Evolutionary conservation across 23 tunicate species (phyloP).

Genomic region (Ciona savignyi): DNA sequence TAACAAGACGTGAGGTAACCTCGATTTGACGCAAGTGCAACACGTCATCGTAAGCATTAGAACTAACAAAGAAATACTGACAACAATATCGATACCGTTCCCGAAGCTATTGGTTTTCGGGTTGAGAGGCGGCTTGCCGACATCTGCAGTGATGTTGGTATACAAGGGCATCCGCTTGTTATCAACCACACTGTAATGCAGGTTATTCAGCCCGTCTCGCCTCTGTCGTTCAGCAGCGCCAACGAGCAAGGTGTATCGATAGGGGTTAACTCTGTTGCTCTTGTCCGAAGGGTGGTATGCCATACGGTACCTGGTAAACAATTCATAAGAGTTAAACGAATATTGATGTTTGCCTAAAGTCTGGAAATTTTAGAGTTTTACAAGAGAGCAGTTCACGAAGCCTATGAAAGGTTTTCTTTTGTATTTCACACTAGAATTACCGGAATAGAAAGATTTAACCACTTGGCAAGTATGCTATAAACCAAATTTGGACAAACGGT

Average conservation of each 20-base stretch:
- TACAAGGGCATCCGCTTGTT: conserved; percentile 26
- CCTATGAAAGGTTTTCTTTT: no score
- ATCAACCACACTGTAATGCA: conserved; percentile 30
- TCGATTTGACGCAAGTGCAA: conserved; percentile 62
- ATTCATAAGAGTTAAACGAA: no score
- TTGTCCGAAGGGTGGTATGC: conserved; percentile 72
- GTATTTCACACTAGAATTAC: no score
- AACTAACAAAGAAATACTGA: conserved; percentile 37
- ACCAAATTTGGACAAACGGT: no score
- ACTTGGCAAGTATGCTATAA: no score
- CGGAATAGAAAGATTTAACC: no score
- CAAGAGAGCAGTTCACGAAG: no score
- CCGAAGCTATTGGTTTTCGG: conserved; percentile 33
- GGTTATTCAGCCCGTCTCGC: conserved; percentile 43
- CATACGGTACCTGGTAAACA: conserved; percentile 59
- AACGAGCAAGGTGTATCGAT: conserved; percentile 65
- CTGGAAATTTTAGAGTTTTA: no score
- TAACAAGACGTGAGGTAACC: conserved; percentile 34
- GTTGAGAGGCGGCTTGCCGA: conserved; percentile 51
- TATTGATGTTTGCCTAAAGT: no score
- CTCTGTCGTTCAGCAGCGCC: conserved; percentile 64
- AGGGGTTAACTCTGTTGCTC: conserved; percentile 63
- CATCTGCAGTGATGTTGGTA: conserved; percentile 65
- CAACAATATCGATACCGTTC: conserved; percentile 51
- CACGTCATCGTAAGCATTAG: conserved; percentile 43